Conservation (phyloP, 2,888 invertebrate genomes). For the Hymenopus coronatus region DNA sequence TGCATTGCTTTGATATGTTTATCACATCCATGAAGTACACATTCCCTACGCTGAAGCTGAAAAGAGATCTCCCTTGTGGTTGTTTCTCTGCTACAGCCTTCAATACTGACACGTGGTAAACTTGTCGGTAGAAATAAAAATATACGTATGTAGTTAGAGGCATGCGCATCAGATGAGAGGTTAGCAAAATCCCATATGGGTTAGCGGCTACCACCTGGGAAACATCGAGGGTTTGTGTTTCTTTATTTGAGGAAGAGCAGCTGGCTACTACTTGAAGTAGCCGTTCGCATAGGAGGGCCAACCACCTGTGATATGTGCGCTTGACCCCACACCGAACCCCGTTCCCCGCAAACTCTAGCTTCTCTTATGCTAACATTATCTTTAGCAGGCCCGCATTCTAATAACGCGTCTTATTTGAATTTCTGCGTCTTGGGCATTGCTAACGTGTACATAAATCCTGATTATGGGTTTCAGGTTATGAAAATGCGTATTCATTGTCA, state of each 20-base stretch:
- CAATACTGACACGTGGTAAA: neutral
- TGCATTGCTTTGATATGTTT: no score
- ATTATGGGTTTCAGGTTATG: no score
- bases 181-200: neutral
- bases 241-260: neutral
- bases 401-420: no score
- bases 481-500: no score
- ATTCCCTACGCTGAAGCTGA: no score
- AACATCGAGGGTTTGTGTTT: neutral
- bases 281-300: neutral
- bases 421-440: no score
- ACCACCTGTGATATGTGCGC: neutral
- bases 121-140: neutral
- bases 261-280: neutral
- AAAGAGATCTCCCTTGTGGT: neutral
- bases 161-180: neutral
- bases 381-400: no score
- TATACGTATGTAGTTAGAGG: neutral
- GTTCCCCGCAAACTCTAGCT: neutral
- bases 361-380: neutral
- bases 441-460: no score
- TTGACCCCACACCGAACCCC: neutral
- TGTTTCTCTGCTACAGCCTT: neutral
- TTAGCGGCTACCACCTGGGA: neutral
- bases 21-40: no score